Evolutionary conservation across 2,797 vertebrate species (phyloP).

Genomic region (Hemitrygon akajei): DNA sequence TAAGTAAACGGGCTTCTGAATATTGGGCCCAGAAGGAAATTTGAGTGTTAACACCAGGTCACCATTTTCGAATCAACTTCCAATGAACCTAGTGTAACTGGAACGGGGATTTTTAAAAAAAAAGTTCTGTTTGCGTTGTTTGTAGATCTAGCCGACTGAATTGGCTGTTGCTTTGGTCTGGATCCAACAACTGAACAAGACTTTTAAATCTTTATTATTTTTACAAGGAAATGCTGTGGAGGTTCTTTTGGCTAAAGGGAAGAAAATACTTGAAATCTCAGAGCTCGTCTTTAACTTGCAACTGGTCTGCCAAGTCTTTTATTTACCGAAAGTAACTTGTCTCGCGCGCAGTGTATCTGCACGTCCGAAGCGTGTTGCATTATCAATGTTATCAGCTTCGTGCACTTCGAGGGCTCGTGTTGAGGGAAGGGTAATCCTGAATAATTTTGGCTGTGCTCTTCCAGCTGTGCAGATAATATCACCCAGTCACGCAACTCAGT

Average conservation of each 20-base stretch:
- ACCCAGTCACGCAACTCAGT: neutral
- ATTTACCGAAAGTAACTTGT: neutral
- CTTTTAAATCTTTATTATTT: neutral
- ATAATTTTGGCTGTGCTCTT: neutral
- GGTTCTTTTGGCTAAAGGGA: neutral
- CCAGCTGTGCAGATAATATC: neutral
- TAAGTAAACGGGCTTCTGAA: neutral
- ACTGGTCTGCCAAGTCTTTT: neutral
- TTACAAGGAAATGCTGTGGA: constrained; percentile 7
- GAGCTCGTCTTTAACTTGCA: too few relatives aligned
- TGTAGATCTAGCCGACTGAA: neutral
- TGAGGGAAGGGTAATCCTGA: neutral
- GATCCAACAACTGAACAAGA: constrained; percentile 14
- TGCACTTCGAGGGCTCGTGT: neutral
- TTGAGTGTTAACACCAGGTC: too few relatives aligned
- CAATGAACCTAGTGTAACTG: neutral
- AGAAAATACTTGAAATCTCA: neutral
- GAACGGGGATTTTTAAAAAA: neutral
- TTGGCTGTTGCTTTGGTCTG: neutral
- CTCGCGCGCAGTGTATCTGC: neutral
- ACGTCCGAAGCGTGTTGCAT: neutral
- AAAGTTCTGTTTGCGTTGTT: neutral
- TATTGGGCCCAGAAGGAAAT: too few relatives aligned
- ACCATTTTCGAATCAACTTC: neutral
- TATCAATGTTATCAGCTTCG: neutral